Evolutionary conservation across 2,888 invertebrate species (phyloP).

Genomic region (Cactoblastis cactorum): DNA sequence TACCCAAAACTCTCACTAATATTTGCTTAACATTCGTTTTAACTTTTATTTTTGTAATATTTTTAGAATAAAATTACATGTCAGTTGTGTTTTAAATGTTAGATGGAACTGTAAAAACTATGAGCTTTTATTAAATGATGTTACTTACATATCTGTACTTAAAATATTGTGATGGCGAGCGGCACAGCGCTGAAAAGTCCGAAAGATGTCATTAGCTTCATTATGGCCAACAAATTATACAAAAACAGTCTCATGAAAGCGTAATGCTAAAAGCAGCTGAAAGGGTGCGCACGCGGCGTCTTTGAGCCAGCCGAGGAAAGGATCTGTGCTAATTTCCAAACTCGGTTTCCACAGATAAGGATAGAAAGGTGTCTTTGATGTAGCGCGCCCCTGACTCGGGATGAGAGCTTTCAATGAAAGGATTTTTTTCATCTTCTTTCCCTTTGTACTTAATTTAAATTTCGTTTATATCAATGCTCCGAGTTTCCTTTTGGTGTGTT

Average conservation of each 20-base stretch:
- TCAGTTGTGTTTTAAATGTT: no score
- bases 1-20: no score
- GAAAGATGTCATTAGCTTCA: constrained; percentile 67
- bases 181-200: constrained; percentile 46
- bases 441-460: constrained; percentile 80
- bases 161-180: constrained; percentile 27
- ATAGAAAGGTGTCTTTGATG: constrained; percentile 74
- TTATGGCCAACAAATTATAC: constrained; percentile 58
- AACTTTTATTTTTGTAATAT: no score
- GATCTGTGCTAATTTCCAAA: constrained; percentile 75
- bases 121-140: not conserved
- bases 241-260: constrained; percentile 61
- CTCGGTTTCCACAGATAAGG: constrained; percentile 75
- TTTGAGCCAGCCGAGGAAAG: constrained; percentile 45
- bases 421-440: constrained; percentile 78
- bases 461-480: constrained; percentile 79
- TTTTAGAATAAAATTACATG: no score
- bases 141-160: not conserved
- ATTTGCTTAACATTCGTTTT: no score
- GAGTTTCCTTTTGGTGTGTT: constrained; percentile 78
- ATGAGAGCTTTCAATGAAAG: constrained; percentile 79
- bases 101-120: not conserved
- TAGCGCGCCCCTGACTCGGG: constrained; percentile 75
- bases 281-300: constrained; percentile 70
- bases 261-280: constrained; percentile 63